Evolutionary conservation across 2,888 invertebrate genomes (phyloP).

Genomic region (Synanthedon tipuliformis): DNA sequence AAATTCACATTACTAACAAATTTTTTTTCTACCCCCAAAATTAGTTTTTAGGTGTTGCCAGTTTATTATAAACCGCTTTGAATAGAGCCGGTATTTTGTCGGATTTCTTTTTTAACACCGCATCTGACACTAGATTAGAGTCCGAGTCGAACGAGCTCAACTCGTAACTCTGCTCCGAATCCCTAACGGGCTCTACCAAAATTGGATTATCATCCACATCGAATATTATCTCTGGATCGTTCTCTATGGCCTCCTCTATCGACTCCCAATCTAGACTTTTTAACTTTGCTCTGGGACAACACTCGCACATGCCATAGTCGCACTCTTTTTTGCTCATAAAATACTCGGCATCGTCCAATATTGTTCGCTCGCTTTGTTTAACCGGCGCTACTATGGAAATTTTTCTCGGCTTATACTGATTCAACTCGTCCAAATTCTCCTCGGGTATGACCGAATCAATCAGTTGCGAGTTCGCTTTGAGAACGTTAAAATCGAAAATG

Average conservation of each 20-base stretch:
- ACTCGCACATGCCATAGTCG: constrained; percentile 53
- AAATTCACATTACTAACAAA: no score
- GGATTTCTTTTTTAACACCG: constrained; percentile 23
- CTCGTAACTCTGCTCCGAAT: constrained; percentile 9
- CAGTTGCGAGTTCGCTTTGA: not conserved
- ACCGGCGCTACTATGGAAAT: constrained; percentile 42
- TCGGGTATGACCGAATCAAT: constrained; percentile 22
- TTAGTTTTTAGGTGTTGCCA: constrained; percentile 11
- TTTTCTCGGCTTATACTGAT: constrained; percentile 46
- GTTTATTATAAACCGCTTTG: constrained; percentile 33
- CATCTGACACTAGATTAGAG: constrained; percentile 11
- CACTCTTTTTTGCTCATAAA: constrained; percentile 55
- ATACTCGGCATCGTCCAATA: constrained; percentile 50
- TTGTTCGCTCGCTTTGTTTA: constrained; percentile 38
- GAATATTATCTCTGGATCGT: constrained; percentile 62
- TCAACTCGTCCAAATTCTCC: constrained; percentile 38
- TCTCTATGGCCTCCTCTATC: constrained; percentile 59
- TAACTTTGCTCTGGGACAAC: constrained; percentile 37
- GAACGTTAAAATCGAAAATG: constrained; percentile 4
- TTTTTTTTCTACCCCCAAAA: no score
- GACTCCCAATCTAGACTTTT: constrained; percentile 47
- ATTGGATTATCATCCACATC: constrained; percentile 53
- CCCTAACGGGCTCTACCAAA: constrained; percentile 34
- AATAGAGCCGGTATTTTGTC: constrained; percentile 39
- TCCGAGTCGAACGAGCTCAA: constrained; percentile 12